Evolutionary conservation across 1,140 invertebrate genomes (phyloP).

Genomic region (Bombus consobrinus): DNA sequence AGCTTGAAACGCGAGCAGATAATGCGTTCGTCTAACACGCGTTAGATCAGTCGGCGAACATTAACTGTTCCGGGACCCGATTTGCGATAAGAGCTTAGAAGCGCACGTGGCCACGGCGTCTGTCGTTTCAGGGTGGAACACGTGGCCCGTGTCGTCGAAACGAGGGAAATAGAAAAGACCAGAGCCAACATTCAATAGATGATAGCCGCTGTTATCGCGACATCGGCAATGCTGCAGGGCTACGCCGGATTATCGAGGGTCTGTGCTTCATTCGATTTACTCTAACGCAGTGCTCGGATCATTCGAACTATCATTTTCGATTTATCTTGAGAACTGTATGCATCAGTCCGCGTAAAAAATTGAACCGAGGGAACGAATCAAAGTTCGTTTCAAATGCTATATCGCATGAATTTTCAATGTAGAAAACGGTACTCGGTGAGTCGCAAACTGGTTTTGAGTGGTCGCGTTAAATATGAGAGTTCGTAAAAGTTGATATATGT

Average conservation of each 20-base stretch:
- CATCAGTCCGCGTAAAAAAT: no score
- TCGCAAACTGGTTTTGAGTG: no score
- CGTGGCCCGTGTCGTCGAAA: conserved; percentile 61
- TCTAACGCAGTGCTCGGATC: conserved; percentile 2
- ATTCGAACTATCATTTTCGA: conserved; percentile 37
- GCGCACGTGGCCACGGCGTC: conserved; percentile 50
- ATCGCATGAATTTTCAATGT: no score
- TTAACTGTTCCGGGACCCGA: conserved; percentile 41
- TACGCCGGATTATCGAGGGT: conserved; percentile 39
- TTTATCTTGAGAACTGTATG: conserved; percentile 32
- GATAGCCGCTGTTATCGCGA: conserved; percentile 47
- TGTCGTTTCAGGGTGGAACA: conserved; percentile 29
- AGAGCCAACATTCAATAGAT: conserved; percentile 32
- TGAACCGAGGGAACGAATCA: no score
- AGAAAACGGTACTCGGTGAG: no score
- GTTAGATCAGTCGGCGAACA: conserved; percentile 10
- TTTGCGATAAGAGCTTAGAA: conserved; percentile 59
- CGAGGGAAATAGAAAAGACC: conserved; percentile 68
- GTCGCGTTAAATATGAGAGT: no score
- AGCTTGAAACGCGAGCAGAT: background rate
- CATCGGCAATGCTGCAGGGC: conserved; percentile 38
- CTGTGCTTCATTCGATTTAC: conserved; percentile 57
- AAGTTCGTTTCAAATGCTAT: no score
- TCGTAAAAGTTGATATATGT: no score
- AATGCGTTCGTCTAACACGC: conserved; percentile 36